Percentiles rank a stretch among this genome's conserved stretches.
Conservation (phyloP, 2,113 vertebrate genomes). For the Dasyprocta punctata region DNA sequence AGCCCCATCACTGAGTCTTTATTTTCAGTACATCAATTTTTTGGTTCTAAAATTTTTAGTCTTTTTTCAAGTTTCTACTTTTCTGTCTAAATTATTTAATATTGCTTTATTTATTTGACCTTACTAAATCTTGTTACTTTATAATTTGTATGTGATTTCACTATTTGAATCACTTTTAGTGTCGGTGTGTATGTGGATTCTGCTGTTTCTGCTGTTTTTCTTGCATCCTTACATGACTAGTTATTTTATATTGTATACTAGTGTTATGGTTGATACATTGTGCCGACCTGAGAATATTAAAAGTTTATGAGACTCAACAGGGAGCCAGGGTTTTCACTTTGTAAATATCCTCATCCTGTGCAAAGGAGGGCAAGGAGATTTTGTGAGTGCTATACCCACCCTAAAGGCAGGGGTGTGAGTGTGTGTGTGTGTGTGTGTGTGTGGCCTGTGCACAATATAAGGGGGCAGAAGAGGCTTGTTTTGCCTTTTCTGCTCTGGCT, state of each 20-base stretch:
- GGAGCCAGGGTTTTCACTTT: too few species aligned
- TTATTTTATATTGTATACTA: neutral
- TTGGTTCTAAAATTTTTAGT: neutral
- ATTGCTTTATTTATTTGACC: conserved; percentile 2
- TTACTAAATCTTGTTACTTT: conserved; percentile 33
- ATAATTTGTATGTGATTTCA: neutral
- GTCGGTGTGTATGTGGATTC: neutral
- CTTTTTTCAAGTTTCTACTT: conserved; percentile 7
- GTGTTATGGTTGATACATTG: too few species aligned
- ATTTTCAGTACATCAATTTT: neutral
- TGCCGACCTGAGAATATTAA: too few species aligned
- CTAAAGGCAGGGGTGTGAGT: too few species aligned
- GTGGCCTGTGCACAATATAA: too few species aligned
- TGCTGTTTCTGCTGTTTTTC: neutral
- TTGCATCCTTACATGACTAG: neutral
- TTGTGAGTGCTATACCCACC: too few species aligned
- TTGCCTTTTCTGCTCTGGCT: too few species aligned
- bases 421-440: too few species aligned
- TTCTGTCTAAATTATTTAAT: conserved; percentile 19
- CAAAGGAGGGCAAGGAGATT: too few species aligned
- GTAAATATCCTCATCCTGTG: too few species aligned
- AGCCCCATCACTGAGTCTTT: neutral
- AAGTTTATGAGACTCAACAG: too few species aligned
- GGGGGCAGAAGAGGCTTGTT: too few species aligned
- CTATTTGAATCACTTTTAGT: neutral